A percentile compares a stretch with the other conserved stretches of the same genome.
Evolutionary conservation across 2,113 vertebrate species (phyloP).

Genomic region (Hymenochirus boettgeri): DNA sequence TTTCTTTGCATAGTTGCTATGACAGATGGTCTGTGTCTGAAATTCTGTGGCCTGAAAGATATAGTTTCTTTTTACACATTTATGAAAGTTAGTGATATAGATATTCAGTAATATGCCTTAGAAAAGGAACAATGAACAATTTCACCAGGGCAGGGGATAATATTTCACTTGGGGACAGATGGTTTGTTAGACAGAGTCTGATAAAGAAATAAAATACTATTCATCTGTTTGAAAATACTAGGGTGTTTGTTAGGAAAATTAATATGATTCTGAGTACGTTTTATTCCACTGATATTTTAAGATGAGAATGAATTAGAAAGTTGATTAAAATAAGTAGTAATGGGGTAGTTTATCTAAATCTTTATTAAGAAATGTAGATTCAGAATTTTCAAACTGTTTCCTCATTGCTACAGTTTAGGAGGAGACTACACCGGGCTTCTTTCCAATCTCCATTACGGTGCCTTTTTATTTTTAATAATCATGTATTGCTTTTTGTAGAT

Average conservation of each 20-base stretch:
- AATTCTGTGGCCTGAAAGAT: constrained; percentile 60
- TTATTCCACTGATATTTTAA: not conserved
- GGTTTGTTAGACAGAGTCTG: constrained; percentile 61
- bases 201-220: constrained; percentile 55
- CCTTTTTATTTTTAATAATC: no score
- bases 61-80: constrained; percentile 71
- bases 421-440: no score
- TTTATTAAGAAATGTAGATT: no score
- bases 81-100: constrained; percentile 73
- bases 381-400: no score
- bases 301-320: not conserved
- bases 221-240: constrained; percentile 30
- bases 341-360: no score
- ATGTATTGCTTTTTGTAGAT: no score
- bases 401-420: no score
- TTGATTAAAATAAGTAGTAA: not conserved
- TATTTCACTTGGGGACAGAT: constrained; percentile 68
- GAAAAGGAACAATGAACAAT: constrained; percentile 60
- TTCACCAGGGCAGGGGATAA: constrained; percentile 63
- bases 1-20: constrained; percentile 51
- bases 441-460: no score
- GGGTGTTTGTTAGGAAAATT: constrained; percentile 23
- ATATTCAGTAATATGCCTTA: constrained; percentile 64
- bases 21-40: constrained; percentile 78
- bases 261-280: constrained; percentile 30